Percentiles rank a stretch among this genome's conserved stretches.
phyloP scores from a whole-genome alignment of 2,888 invertebrate genomes.

The Agrotis clavis region DNA sequence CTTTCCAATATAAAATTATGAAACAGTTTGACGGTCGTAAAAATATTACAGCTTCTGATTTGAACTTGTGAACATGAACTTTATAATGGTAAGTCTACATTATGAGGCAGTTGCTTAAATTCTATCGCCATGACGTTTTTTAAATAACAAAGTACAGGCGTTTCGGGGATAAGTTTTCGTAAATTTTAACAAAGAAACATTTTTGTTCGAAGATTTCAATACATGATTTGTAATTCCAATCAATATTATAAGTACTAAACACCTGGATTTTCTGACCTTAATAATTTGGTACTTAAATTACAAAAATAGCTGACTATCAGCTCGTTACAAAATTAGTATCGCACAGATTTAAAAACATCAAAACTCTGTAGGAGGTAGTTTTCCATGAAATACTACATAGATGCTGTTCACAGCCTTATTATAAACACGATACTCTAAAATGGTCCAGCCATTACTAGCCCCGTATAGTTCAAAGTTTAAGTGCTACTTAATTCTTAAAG shows the following conservation, averaged over 20 bases:
- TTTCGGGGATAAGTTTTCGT: too few species aligned
- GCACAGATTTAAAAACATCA: not conserved
- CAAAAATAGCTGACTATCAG: not conserved
- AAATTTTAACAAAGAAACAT: too few species aligned
- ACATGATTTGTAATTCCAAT: too few species aligned
- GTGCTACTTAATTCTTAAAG: slow-evolving; percentile 43
- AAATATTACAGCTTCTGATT: slow-evolving; percentile 35
- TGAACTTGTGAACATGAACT: slow-evolving; percentile 29
- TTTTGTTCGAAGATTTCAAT: too few species aligned
- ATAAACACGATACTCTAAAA: slow-evolving; percentile 22
- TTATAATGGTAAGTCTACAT: slow-evolving; percentile 12
- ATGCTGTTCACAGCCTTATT: not conserved
- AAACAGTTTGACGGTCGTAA: slow-evolving; percentile 37
- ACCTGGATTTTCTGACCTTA: not conserved
- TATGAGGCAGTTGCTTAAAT: not conserved
- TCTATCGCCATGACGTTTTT: not conserved
- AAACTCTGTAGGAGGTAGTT: not conserved
- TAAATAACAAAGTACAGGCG: too few species aligned
- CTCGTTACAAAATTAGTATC: not conserved
- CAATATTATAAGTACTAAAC: too few species aligned
- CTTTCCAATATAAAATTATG: slow-evolving; percentile 26
- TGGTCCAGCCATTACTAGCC: slow-evolving; percentile 20
- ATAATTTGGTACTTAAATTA: too few species aligned
- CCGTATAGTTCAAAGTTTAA: slow-evolving; percentile 57
- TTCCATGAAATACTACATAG: slow-evolving; percentile 4